Percentiles rank a stretch among this genome's conserved stretches.
phyloP scores from a whole-genome alignment of 2,797 vertebrate species.

The Pitangus sulphuratus region DNA sequence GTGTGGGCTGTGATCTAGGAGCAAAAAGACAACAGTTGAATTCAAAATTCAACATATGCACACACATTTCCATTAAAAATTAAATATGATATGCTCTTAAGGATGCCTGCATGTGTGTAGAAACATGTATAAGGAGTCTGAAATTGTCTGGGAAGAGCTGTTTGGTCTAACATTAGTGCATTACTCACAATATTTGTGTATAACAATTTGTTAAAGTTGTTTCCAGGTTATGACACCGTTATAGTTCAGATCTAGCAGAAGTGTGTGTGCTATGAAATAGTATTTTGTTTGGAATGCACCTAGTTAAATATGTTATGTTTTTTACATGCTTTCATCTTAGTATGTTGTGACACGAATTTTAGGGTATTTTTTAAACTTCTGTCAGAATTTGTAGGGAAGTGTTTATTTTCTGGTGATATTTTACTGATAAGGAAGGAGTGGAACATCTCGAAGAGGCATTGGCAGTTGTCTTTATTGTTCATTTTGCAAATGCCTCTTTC shows the following conservation, averaged over 20 bases:
- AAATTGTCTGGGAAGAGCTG: not conserved
- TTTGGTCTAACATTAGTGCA: not conserved
- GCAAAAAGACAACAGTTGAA: not conserved
- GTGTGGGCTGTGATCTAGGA: not conserved
- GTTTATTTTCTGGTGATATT: not conserved
- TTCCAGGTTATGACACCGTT: not conserved
- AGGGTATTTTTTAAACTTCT: not conserved
- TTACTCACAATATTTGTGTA: not conserved
- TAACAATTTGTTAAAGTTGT: not conserved
- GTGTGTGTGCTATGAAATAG: not conserved
- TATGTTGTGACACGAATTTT: not conserved
- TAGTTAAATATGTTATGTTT: not conserved
- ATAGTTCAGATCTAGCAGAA: not conserved
- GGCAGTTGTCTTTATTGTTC: not conserved
- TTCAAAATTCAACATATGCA: not conserved
- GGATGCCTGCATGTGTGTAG: rapidly evolving
- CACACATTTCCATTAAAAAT: not conserved
- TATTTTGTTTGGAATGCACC: not conserved
- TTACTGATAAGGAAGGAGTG: not conserved
- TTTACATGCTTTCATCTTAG: not conserved
- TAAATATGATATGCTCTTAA: not conserved
- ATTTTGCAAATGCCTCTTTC: not conserved
- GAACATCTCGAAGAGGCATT: not conserved
- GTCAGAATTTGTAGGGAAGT: not conserved
- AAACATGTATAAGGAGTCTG: not conserved